Conservation (phyloP, 2,797 vertebrate genomes). For the Gymnothorax reevesii region DNA sequence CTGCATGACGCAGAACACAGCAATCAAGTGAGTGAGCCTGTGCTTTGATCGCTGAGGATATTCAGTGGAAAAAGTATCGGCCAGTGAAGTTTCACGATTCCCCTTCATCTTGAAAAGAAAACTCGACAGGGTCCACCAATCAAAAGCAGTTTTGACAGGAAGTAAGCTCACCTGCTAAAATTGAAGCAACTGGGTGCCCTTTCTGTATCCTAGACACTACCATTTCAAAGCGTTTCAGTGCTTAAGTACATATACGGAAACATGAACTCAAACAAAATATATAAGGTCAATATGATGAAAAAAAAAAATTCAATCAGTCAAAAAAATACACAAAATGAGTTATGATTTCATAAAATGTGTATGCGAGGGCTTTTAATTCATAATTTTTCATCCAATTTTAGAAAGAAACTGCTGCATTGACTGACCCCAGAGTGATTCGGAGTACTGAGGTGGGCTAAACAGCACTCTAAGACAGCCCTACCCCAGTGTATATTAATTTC, state of each 20-base stretch:
- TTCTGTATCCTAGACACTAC: conserved; percentile 57
- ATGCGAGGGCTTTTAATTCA: background rate
- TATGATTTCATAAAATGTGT: background rate
- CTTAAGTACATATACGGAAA: conserved; percentile 35
- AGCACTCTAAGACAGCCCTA: background rate
- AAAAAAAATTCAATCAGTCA: background rate
- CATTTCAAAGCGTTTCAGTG: conserved; percentile 56
- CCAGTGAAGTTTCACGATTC: conserved; percentile 35
- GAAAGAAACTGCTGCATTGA: background rate
- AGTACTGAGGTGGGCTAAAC: background rate
- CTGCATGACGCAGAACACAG: conserved; percentile 2
- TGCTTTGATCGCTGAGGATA: background rate
- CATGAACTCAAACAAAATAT: background rate
- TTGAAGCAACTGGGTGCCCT: conserved; percentile 46
- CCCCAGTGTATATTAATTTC: background rate
- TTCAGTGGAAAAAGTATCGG: background rate
- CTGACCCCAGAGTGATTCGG: background rate
- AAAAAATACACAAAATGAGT: background rate
- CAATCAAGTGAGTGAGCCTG: background rate
- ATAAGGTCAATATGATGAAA: background rate
- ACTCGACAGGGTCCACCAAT: conserved; percentile 53
- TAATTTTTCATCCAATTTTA: background rate
- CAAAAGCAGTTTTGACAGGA: conserved; percentile 58
- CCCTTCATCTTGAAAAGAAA: conserved; percentile 54
- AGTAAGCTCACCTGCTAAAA: conserved; percentile 60